Base-by-base conservation (phyloP, 1,140 invertebrate species). In the Polypedilum pembai region DNA sequence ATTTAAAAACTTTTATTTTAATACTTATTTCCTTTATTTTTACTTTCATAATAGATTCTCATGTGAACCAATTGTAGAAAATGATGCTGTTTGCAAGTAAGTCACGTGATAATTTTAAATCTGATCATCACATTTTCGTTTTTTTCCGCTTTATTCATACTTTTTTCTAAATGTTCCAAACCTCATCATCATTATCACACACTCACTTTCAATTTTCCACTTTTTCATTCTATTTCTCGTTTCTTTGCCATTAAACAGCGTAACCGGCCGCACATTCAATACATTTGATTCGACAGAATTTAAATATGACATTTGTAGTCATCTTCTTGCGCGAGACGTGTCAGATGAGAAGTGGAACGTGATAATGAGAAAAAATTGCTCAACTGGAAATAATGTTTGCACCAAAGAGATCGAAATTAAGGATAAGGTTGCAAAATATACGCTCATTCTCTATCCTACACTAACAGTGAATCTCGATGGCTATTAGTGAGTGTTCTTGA, bases 221-320 rank as follows among this genome's bases (percentile, higher is more conserved):
- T 3, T 45, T 45, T 8, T 45, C 15, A 12, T 8, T 45, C 41
- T n/a, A n/a, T n/a, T n/a, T 45, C 15, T 45, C 15, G 4, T 15
- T 56, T 56, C 45, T 15, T 56, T 12, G 15, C n/a, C 45, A 56
- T 56, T 56, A 1, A 56, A 56, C 45, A 56, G 45, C 76, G 81
- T 93, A 1, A 91, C 88, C 17, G 89, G 90, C 4, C 86, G 88
- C 74, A 89, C 88, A 2, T 89, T 94, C 77, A 88, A 85, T 74
- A 94, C 92, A 0, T 94, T 94, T 76, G 92, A 94, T 80, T 87
- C 88, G 7, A 84, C 87, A 0, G 87, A 92, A 73, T 91, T 87
- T 74, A 91, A 91, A 77, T 91, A 92, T 76, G 91, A 93, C 75
- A 85, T 91, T 12, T 94, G 92, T 79, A 88, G 91, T 82, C 92